Percentiles rank a stretch among this genome's conserved stretches.
These are phyloP conservation scores for Odontamblyopus rebecca DNA, from an alignment of 2,797 vertebrate species.

Conservation along the genomic window DNA sequence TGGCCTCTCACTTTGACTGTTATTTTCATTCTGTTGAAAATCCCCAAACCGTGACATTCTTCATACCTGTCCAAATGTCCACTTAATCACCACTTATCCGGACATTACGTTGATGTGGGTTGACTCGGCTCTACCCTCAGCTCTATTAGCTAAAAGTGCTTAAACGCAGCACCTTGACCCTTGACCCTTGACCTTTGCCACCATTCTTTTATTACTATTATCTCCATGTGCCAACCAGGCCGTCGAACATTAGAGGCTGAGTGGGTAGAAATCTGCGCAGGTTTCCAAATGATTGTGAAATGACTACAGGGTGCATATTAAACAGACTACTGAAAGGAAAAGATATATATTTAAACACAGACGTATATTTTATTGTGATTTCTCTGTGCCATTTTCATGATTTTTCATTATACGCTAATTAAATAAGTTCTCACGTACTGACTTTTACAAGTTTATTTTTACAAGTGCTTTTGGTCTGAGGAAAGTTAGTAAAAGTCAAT, in stretches of 20 bases:
- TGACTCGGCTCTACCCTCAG: neutral
- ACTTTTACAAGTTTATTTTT: slow-evolving; percentile 1
- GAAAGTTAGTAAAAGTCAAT: neutral
- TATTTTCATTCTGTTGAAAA: neutral
- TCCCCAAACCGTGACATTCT: neutral
- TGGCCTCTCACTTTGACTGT: neutral
- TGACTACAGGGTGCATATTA: neutral
- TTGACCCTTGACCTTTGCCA: neutral
- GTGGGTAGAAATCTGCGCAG: neutral
- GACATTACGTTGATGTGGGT: slow-evolving; percentile 2
- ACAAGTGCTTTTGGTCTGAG: neutral
- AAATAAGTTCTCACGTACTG: neutral
- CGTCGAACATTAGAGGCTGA: neutral
- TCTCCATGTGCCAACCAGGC: slow-evolving; percentile 2
- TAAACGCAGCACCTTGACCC: slow-evolving; percentile 5
- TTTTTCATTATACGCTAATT: neutral
- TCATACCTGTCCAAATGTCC: neutral
- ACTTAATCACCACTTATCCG: slow-evolving; percentile 7
- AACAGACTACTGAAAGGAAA: neutral
- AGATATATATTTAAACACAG: neutral
- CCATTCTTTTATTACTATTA: slow-evolving; percentile 2
- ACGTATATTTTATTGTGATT: neutral
- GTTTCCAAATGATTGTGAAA: slow-evolving; percentile 5
- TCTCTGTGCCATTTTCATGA: neutral
- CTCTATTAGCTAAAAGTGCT: slow-evolving; percentile 15